A percentile compares a stretch with the other conserved stretches of the same genome.
phyloP scores from a whole-genome alignment of 2,113 vertebrate species.

The Antidorcas marsupialis region DNA sequence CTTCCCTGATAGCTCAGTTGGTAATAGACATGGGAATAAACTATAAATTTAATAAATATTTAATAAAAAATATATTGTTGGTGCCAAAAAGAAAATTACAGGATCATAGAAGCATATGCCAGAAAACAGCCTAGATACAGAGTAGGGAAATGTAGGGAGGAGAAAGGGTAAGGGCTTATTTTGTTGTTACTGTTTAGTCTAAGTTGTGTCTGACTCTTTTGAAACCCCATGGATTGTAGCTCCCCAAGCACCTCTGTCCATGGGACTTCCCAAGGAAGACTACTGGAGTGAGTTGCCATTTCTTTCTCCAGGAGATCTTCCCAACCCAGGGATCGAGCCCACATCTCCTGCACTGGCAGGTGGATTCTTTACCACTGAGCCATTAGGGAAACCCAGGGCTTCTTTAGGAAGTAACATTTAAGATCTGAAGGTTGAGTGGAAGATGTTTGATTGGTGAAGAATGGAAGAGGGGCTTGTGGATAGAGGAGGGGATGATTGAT shows the following conservation, averaged over 20 bases:
- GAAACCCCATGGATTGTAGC: not conserved
- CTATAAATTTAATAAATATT: not conserved
- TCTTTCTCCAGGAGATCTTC: not conserved
- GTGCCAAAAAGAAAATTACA: not conserved
- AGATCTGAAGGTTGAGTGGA: not conserved
- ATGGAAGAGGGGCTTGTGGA: not conserved
- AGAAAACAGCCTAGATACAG: not conserved
- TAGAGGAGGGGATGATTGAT: not conserved
- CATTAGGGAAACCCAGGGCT: not conserved
- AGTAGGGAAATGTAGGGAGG: not conserved
- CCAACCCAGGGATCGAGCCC: not conserved
- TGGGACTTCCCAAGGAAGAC: not conserved
- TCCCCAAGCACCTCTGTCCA: not conserved
- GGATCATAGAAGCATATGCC: not conserved
- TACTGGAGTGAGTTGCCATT: not conserved
- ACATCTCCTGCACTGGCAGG: not conserved
- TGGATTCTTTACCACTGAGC: not conserved
- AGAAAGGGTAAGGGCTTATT: not conserved
- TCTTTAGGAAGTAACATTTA: not conserved
- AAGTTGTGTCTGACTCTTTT: not conserved
- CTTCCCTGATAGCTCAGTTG: not conserved
- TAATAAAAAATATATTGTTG: not conserved
- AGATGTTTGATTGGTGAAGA: not conserved
- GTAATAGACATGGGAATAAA: not conserved
- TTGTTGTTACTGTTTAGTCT: not conserved